Conservation (phyloP, 2,888 invertebrate genomes). For the Pristionchus japonicus region DNA sequence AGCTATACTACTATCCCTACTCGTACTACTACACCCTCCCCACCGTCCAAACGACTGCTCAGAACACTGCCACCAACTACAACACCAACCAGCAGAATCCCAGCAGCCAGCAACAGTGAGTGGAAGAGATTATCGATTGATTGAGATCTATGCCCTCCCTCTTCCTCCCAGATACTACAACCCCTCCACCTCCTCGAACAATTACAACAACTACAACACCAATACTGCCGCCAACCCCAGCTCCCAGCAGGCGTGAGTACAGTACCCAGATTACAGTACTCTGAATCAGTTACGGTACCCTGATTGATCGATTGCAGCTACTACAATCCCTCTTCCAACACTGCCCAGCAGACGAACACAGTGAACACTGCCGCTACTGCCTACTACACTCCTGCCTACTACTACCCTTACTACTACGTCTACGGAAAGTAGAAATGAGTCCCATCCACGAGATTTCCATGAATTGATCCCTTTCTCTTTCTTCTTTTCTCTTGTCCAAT, state of each 20-base stretch:
- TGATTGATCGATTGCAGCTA: background rate
- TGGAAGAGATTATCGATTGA: background rate
- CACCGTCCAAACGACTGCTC: background rate
- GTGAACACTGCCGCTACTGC: background rate
- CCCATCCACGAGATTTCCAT: background rate
- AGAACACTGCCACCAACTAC: slow-evolving; percentile 11
- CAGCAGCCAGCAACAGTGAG: slow-evolving; percentile 8
- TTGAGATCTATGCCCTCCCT: background rate
- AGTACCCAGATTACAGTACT: background rate
- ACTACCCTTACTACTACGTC: slow-evolving; percentile 37
- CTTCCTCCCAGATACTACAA: background rate
- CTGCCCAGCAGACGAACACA: background rate
- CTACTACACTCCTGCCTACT: slow-evolving; percentile 39
- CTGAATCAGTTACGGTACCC: background rate
- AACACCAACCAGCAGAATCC: background rate
- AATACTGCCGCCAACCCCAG: background rate
- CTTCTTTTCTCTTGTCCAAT: background rate
- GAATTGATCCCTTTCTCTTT: background rate
- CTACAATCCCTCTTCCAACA: slow-evolving; percentile 8
- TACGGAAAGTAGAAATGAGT: background rate
- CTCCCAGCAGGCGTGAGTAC: slow-evolving; percentile 22
- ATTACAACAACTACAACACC: slow-evolving; percentile 11
- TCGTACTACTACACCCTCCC: slow-evolving; percentile 25
- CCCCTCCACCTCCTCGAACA: background rate
- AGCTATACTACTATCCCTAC: slow-evolving; percentile 38